A percentile compares a stretch with the other conserved stretches of the same genome.
Conservation (phyloP, 2,797 vertebrate species). For the Acanthopagrus latus region DNA sequence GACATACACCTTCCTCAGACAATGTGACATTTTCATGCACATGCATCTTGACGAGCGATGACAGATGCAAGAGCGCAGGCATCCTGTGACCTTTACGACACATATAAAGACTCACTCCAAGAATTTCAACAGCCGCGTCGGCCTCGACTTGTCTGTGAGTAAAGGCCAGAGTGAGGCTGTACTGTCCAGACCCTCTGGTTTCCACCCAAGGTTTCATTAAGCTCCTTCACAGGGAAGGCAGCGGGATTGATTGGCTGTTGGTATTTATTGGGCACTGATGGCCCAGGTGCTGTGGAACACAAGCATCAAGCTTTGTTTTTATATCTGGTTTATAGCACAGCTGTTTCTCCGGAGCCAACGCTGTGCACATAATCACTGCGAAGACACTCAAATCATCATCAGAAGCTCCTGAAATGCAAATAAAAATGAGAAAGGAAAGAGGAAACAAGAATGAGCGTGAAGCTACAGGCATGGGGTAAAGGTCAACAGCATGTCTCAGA, state of each 20-base stretch:
- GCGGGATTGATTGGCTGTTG: slow-evolving; percentile 70
- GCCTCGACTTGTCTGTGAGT: slow-evolving; percentile 51
- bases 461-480: slow-evolving; percentile 41
- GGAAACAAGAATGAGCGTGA: neutral
- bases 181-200: slow-evolving; percentile 43
- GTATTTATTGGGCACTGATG: slow-evolving; percentile 84
- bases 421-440: slow-evolving; percentile 36
- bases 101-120: slow-evolving; percentile 50
- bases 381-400: slow-evolving; percentile 80
- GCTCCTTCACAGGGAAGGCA: slow-evolving; percentile 62
- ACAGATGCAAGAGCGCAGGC: slow-evolving; percentile 64
- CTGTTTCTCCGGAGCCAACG: slow-evolving; percentile 81
- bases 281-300: slow-evolving; percentile 81
- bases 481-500: slow-evolving; percentile 44
- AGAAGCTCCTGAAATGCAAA: slow-evolving; percentile 74
- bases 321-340: slow-evolving; percentile 85
- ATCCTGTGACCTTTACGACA: slow-evolving; percentile 69
- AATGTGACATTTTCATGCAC: slow-evolving; percentile 86
- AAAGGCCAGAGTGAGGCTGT: slow-evolving; percentile 46
- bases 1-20: slow-evolving; percentile 79
- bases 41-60: slow-evolving; percentile 51
- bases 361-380: slow-evolving; percentile 75
- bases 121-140: slow-evolving; percentile 52
- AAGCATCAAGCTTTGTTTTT: slow-evolving; percentile 81
- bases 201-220: slow-evolving; percentile 70